Conservation (phyloP, 2,113 vertebrate species). For the Ptyas mucosa region DNA sequence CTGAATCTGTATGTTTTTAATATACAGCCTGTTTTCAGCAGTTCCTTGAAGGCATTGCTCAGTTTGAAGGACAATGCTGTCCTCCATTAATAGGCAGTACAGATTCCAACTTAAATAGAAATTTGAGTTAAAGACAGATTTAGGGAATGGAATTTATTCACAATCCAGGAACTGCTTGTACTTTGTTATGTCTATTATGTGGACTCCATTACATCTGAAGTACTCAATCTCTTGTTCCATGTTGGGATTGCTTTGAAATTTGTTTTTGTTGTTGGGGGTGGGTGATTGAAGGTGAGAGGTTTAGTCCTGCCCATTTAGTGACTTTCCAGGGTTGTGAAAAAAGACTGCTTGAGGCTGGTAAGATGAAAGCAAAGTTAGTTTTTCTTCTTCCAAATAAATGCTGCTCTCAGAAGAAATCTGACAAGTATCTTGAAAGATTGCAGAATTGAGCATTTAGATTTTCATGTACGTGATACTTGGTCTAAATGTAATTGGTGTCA, state of each 20-base stretch:
- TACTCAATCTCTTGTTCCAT: background rate
- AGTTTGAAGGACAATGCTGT: no score
- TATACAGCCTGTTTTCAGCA: background rate
- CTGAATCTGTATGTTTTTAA: background rate
- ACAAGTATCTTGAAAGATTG: background rate
- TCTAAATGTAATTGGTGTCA: background rate
- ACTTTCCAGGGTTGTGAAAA: background rate
- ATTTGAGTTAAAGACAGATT: background rate
- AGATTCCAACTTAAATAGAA: background rate
- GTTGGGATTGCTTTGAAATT: background rate
- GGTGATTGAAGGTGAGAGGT: background rate
- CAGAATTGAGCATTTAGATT: background rate
- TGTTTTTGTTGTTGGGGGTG: background rate
- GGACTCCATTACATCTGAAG: background rate
- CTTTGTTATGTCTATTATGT: background rate
- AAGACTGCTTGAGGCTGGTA: background rate
- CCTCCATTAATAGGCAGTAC: background rate
- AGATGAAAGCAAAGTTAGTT: background rate
- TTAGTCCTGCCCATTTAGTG: background rate
- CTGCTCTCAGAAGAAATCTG: background rate
- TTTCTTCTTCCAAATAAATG: background rate
- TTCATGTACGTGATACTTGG: background rate
- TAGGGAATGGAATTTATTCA: background rate
- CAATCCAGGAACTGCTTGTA: background rate
- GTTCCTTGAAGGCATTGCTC: background rate